Percentiles rank a stretch among this genome's conserved stretches.
These are phyloP conservation scores for Spinus pinus DNA, from an alignment of 2,797 vertebrate species.

Conservation along the genomic window DNA sequence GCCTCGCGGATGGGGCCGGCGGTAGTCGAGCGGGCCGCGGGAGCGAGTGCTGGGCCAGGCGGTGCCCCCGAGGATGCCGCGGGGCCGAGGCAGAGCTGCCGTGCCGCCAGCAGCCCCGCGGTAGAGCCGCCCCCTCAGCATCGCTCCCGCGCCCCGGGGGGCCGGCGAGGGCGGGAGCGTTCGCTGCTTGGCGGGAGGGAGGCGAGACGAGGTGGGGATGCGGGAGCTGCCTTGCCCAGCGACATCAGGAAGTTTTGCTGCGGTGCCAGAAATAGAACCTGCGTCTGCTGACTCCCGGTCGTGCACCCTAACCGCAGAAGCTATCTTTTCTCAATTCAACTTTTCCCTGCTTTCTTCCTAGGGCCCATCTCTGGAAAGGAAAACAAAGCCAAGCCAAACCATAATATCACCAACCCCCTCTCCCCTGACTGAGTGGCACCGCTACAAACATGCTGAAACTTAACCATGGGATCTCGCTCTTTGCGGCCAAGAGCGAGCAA, in stretches of 20 bases:
- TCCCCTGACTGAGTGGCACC: fast-evolving
- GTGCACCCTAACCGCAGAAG: background rate
- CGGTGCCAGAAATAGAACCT: constrained; percentile 45
- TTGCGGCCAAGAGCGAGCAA: background rate
- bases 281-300: constrained; percentile 13
- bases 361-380: background rate
- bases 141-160: background rate
- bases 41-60: background rate
- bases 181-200: background rate
- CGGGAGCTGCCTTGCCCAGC: background rate
- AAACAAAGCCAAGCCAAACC: background rate
- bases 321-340: background rate
- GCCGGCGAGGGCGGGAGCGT: background rate
- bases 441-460: background rate
- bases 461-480: background rate
- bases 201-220: background rate
- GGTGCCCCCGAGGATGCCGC: background rate
- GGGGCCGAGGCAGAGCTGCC: background rate
- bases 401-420: background rate
- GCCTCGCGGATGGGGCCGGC: background rate
- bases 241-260: constrained; percentile 25
- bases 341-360: background rate
- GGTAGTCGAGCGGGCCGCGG: background rate
- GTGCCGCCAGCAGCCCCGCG: background rate
- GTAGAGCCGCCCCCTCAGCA: background rate